These are phyloP conservation scores for Malurus elegans DNA, from an alignment of 2,113 vertebrate species.

Conservation along the genomic window DNA sequence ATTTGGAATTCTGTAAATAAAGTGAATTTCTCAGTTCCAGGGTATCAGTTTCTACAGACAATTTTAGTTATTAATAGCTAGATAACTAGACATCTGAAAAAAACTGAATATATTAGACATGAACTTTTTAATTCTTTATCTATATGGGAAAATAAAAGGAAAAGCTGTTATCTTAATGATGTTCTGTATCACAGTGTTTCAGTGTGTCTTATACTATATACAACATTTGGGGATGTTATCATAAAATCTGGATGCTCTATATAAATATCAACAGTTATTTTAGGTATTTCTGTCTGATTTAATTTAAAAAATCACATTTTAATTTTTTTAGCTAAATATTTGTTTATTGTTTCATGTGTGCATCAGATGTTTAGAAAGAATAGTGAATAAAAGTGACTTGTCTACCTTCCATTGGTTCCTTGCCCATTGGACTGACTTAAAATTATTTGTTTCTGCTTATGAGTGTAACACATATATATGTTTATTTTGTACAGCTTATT, in stretches of 20 bases:
- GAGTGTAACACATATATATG: not conserved
- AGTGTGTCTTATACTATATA: not conserved
- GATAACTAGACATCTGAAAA: not conserved
- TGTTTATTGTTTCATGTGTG: not conserved
- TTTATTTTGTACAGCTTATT: not conserved
- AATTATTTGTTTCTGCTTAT: not conserved
- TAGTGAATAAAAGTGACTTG: not conserved
- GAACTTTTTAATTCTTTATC: not conserved
- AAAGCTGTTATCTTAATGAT: not conserved
- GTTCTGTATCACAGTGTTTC: not conserved
- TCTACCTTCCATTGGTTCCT: not conserved
- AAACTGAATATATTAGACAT: not conserved
- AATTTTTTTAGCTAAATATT: not conserved
- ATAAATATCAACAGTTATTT: not conserved
- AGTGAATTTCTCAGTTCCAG: not conserved
- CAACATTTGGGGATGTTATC: not conserved
- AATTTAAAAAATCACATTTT: not conserved
- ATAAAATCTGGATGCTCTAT: not conserved
- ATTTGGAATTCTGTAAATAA: not conserved
- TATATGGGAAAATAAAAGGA: not conserved
- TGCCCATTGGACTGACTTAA: not conserved
- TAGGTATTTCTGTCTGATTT: not conserved
- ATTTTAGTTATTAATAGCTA: not conserved
- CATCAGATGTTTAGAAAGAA: not conserved
- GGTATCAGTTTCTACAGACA: not conserved